Evolutionary conservation across 2,113 vertebrate species (phyloP), one percentile per base, ranked within the genome.

Genomic region (Equus przewalskii): DNA sequence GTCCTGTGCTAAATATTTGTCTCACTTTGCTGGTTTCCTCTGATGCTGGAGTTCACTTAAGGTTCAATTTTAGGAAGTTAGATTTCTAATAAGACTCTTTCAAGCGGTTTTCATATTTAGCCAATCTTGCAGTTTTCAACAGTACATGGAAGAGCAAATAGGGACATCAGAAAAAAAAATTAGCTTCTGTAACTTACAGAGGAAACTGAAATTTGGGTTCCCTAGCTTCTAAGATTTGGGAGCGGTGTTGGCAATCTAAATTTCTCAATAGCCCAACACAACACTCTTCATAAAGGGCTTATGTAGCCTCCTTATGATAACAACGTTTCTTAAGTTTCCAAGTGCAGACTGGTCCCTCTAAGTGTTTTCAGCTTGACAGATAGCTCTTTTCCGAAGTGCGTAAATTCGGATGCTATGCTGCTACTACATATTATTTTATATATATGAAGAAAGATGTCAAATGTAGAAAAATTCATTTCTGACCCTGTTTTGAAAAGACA

Each of bases 11-110:
- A 93, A 94, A 96, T 94, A 86, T 96, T 91, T 16, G 0, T 96
- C 87, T 96, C 41, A 70, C n/a, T 89, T 90, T 82, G 16, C 80
- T 88, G 24, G 62, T 87, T 85, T 96, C 58, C 67, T 97, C 70
- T 84, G 81, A 96, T 92, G 78, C 62, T 79, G 51, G 36, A 94
- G 85, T 97, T 97, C 89, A 97, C 56, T 79, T 95, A 91, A 91
- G 94, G 67, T 97, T 93, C 83, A 97, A 93, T 96, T 97, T 97
- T 97, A 96, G 95, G 96, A 97, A 97, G 88, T 26, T 92, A 93
- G 91, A 82, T 94, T 95, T 95, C 97, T 97, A 96, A 97, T 97
- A 97, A 86, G 88, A 97, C 95, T 92, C 80, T 30, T 95, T 91
- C 82, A 96, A 97, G 93, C 97, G 56, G 56, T 93, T 97, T 97